Percentiles rank a stretch among this genome's conserved stretches.
These are phyloP conservation scores for Silurus asotus DNA, from an alignment of 2,113 vertebrate genomes.

Conservation along the genomic window DNA sequence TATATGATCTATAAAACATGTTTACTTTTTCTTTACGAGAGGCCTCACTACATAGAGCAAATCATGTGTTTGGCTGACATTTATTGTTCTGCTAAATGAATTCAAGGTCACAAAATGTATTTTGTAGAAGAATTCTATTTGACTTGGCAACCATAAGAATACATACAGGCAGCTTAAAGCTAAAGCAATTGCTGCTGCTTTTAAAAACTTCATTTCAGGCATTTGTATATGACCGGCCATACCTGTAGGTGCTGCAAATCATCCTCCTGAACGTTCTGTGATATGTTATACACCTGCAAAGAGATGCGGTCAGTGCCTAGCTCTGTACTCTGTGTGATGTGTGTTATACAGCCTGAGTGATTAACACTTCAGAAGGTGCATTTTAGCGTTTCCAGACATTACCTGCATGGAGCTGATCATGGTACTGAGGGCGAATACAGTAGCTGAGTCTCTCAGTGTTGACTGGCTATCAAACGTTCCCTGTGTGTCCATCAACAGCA, in stretches of 20 bases:
- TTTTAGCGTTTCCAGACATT: slow-evolving; percentile 13
- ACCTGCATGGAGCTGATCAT: slow-evolving; percentile 99
- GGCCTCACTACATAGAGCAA: neutral
- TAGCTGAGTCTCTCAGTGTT: slow-evolving; percentile 93
- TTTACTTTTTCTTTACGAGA: neutral
- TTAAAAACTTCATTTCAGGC: neutral
- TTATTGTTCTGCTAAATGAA: neutral
- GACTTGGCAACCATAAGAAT: slow-evolving; percentile 2
- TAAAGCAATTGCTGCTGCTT: neutral
- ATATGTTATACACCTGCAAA: slow-evolving; percentile 87
- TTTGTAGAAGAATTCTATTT: slow-evolving; percentile 11
- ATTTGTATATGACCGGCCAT: neutral
- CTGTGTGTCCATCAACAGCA: slow-evolving; percentile 95
- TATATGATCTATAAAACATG: slow-evolving; percentile 13
- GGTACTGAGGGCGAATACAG: slow-evolving; percentile 96
- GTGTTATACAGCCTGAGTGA: neutral
- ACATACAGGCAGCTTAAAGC: neutral
- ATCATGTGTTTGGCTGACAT: slow-evolving; percentile 2
- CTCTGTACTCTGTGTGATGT: neutral
- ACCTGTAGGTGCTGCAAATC: slow-evolving; percentile 92
- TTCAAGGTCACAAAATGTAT: neutral
- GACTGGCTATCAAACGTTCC: slow-evolving; percentile 98
- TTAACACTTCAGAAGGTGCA: neutral
- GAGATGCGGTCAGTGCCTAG: neutral
- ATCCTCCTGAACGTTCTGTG: slow-evolving; percentile 89